A percentile compares a stretch with the other conserved stretches of the same genome.
Conservation (phyloP, 1,140 invertebrate genomes). For the Tetramorium parvispinum region DNA sequence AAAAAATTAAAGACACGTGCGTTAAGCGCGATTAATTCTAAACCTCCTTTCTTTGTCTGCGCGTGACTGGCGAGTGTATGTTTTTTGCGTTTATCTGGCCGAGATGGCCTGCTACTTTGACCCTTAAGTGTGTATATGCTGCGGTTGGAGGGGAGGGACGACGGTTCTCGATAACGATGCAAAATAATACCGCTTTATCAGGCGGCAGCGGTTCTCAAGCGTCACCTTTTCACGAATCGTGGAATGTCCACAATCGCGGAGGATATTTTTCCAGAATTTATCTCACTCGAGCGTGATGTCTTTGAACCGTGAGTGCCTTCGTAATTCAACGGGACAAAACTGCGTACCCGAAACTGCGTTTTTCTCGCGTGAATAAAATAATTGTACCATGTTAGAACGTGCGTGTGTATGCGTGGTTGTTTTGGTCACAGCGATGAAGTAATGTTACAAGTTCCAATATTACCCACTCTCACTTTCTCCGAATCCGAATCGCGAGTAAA, state of each 20-base stretch:
- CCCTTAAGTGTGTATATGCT: constrained; percentile 67
- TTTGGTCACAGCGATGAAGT: constrained; percentile 14
- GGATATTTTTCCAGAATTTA: not conserved
- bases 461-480: constrained; percentile 16
- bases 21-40: constrained; percentile 4
- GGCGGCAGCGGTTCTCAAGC: constrained; percentile 55
- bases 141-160: no score
- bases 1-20: not conserved
- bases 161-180: constrained; percentile 66
- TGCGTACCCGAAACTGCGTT: not conserved
- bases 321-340: not conserved
- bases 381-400: not conserved
- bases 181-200: constrained; percentile 74
- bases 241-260: not conserved
- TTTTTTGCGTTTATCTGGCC: constrained; percentile 69
- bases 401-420: not conserved
- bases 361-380: not conserved
- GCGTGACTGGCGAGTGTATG: constrained; percentile 19
- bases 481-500: constrained; percentile 36
- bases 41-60: constrained; percentile 38
- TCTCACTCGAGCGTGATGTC: no score
- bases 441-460: not conserved
- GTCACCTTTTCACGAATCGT: not conserved
- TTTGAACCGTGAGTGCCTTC: not conserved
- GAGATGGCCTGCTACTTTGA: constrained; percentile 73